Evolutionary conservation across 2,797 vertebrate species (phyloP), one percentile per base, ranked within the genome.

Genomic region (Choloepus didactylus): DNA sequence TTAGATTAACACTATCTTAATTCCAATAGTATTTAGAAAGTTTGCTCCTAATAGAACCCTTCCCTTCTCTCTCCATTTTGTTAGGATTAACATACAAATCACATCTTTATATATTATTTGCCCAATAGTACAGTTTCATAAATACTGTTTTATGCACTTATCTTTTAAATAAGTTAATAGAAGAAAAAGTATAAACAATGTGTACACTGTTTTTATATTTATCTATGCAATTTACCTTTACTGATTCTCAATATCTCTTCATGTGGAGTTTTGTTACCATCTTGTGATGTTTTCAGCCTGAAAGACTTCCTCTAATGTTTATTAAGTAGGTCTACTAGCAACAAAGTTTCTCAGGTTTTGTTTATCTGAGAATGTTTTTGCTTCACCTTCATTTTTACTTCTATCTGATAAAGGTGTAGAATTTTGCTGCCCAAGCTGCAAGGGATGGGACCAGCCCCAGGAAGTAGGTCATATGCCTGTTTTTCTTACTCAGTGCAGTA

Each of bases 361-460:
- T 49, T 49, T 49, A 49, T 10, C 46, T 49, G 10, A 49, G 10
- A 49, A 49, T 49, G 46, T 49, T 49, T 80, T 64, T 56, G 31
- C 92, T 86, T 35, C 64, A 89, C 21, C n/a, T 80, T 86, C 86
- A 60, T 69, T 62, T 92, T 83, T 70, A 59, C 21, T 59, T 59
- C 21, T 59, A 21, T 59, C 56, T 59, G 21, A 21, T 59, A 59
- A 59, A 59, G 56, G 56, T 59, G 21, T 59, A 59, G 56, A 59
- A 59, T 59, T 59, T 59, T 59, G 56, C 19, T 59, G 21, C 56
- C 56, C 56, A 59, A 21, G 19, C 19, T 21, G 7, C 21, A 21
- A 18, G 19, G 19, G 18, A 59, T 59, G 56, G 21, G 56, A 59
- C 19, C 56, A 59, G 21, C 56, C 56, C 56, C 19, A 59, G 56